phyloP scores from a whole-genome alignment of 2,797 vertebrate species.

The Protosalanx chinensis region DNA sequence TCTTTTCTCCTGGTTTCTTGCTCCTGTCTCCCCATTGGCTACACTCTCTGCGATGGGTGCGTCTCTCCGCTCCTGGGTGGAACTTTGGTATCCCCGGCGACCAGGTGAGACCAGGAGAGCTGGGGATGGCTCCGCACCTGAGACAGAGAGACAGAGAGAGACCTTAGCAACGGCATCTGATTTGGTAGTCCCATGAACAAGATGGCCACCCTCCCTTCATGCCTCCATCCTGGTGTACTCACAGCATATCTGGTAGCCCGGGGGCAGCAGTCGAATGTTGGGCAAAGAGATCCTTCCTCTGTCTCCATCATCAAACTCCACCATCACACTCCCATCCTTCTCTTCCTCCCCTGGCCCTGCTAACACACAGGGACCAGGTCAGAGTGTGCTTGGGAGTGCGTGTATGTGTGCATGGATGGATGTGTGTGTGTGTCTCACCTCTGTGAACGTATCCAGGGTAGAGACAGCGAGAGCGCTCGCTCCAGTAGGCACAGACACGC shows the following conservation, averaged over 20 bases:
- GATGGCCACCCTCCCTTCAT: neutral
- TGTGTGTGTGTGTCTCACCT: slow-evolving; percentile 69
- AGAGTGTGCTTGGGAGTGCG: neutral
- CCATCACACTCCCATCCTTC: slow-evolving; percentile 84
- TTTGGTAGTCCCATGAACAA: neutral
- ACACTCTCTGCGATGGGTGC: slow-evolving; percentile 64
- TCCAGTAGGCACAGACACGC: slow-evolving; percentile 94
- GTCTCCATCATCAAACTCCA: slow-evolving; percentile 96
- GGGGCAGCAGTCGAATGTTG: slow-evolving; percentile 90
- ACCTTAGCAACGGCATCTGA: neutral
- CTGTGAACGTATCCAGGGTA: slow-evolving; percentile 89
- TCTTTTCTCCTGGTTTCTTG: slow-evolving; percentile 77
- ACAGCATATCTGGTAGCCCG: slow-evolving; percentile 95
- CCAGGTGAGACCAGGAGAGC: slow-evolving; percentile 84
- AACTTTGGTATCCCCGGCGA: slow-evolving; percentile 76
- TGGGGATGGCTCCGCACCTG: slow-evolving; percentile 92
- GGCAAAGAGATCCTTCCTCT: slow-evolving; percentile 88
- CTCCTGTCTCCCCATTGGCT: slow-evolving; percentile 67
- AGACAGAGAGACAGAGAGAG: neutral
- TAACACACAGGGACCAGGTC: slow-evolving; percentile 25
- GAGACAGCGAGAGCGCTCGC: slow-evolving; percentile 90
- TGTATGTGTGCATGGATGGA: neutral
- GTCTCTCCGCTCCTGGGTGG: slow-evolving; percentile 72
- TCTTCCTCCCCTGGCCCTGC: slow-evolving; percentile 81
- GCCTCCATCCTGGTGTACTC: slow-evolving; percentile 48